Conservation (phyloP, 2,888 invertebrate genomes). For the Nycteola revayana region DNA sequence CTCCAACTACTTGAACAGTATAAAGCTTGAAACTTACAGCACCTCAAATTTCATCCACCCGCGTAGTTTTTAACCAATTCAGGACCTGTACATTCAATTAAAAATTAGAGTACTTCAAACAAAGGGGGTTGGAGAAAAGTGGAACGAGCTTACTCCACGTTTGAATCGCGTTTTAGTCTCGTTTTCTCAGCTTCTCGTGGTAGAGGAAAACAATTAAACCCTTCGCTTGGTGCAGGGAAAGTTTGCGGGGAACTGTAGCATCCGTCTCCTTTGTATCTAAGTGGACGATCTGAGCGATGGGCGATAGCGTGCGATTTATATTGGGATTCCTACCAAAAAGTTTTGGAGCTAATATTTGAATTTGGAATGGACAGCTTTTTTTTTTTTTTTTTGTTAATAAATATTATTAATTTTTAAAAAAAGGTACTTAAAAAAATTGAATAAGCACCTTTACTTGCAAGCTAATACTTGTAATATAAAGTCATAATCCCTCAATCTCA, state of each 20-base stretch:
- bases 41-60: constrained; percentile 21
- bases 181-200: constrained; percentile 59
- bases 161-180: constrained; percentile 51
- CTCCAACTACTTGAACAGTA: background rate
- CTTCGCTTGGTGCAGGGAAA: constrained; percentile 65
- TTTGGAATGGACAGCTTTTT: too few species aligned
- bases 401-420: too few species aligned
- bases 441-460: too few species aligned
- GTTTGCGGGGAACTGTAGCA: constrained; percentile 59
- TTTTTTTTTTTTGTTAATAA: too few species aligned
- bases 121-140: constrained; percentile 52
- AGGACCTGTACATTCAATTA: constrained; percentile 53
- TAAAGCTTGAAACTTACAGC: background rate
- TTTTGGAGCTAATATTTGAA: too few species aligned
- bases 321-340: too few species aligned
- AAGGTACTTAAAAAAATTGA: too few species aligned
- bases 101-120: constrained; percentile 63
- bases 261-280: constrained; percentile 63
- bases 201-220: constrained; percentile 77
- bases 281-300: constrained; percentile 33
- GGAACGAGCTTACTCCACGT: constrained; percentile 44
- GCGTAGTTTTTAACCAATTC: constrained; percentile 32
- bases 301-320: constrained; percentile 28
- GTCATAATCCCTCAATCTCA: too few species aligned
- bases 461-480: too few species aligned